phyloP scores from a whole-genome alignment of 1,140 invertebrate genomes.

The Listronotus bonariensis region DNA sequence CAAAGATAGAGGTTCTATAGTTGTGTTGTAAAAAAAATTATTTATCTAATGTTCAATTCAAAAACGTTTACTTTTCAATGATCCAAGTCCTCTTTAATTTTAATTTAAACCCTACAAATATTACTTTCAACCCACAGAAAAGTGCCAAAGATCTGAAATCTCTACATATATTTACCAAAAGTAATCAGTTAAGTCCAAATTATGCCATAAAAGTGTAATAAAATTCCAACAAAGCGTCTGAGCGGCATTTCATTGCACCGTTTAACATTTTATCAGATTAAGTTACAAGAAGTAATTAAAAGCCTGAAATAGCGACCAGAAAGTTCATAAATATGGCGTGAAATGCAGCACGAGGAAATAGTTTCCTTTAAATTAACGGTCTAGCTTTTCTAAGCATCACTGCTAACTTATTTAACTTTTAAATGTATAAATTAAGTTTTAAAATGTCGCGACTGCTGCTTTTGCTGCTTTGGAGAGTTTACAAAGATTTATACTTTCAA shows the following conservation, averaged over 20 bases:
- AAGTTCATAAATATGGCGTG: conserved; percentile 32
- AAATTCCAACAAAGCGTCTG: conserved; percentile 28
- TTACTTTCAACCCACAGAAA: too few species aligned
- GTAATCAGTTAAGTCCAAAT: conserved; percentile 9
- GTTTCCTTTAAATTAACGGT: conserved; percentile 34
- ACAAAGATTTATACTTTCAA: too few species aligned
- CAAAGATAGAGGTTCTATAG: too few species aligned
- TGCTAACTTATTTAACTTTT: conserved; percentile 13
- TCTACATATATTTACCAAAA: conserved; percentile 3
- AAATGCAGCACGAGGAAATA: conserved; percentile 31
- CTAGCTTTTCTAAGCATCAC: conserved; percentile 15
- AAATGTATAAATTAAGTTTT: conserved; percentile 15
- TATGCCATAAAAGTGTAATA: conserved; percentile 25
- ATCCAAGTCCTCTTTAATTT: too few species aligned
- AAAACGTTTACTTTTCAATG: too few species aligned
- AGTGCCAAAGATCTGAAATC: not conserved
- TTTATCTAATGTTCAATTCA: too few species aligned
- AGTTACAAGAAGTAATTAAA: conserved; percentile 37
- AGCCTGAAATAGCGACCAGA: conserved; percentile 33
- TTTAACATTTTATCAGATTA: conserved; percentile 37
- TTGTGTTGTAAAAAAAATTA: too few species aligned
- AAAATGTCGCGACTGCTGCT: not conserved
- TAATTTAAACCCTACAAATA: too few species aligned
- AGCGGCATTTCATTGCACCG: conserved; percentile 28
- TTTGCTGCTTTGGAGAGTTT: not conserved